Evolutionary conservation across 2,797 vertebrate species (phyloP).

Genomic region (Leuciscus waleckii): DNA sequence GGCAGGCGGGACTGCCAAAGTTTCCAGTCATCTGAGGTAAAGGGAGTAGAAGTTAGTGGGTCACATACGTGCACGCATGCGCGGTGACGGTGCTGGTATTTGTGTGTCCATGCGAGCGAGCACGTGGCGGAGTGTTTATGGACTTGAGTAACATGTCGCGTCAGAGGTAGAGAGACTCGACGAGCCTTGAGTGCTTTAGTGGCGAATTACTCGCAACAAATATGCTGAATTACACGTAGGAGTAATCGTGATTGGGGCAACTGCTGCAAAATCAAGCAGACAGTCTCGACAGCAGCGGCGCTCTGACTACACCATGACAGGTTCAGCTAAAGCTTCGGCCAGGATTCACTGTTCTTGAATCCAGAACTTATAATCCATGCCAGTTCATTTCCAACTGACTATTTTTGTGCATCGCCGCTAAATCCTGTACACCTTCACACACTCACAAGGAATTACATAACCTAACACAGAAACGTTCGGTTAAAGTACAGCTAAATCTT

Average conservation of each 20-base stretch:
- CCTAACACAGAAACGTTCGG: not conserved
- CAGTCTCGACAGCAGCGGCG: not conserved
- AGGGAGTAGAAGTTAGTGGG: conserved; percentile 82
- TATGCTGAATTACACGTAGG: not conserved
- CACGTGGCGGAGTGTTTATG: conserved; percentile 66
- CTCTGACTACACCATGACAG: not conserved
- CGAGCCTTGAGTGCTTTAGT: not conserved
- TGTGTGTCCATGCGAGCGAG: conserved; percentile 45
- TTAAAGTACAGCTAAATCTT: conserved; percentile 4
- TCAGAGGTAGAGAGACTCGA: conserved; percentile 29
- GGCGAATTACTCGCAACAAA: not conserved
- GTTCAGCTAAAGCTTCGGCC: not conserved
- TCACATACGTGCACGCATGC: conserved; percentile 70
- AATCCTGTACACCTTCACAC: not conserved
- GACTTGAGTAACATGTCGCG: conserved; percentile 71
- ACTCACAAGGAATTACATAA: not conserved
- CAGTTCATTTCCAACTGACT: not conserved
- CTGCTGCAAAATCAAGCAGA: conserved; percentile 24
- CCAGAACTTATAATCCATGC: not conserved
- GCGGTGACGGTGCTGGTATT: conserved; percentile 29
- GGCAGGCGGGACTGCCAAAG: conserved; percentile 69
- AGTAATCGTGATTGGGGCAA: not conserved
- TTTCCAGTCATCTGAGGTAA: conserved; percentile 83
- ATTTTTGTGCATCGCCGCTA: not conserved
- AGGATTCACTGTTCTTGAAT: not conserved